Conservation (phyloP, 1,140 invertebrate genomes). For the Bombus difficillimus region DNA sequence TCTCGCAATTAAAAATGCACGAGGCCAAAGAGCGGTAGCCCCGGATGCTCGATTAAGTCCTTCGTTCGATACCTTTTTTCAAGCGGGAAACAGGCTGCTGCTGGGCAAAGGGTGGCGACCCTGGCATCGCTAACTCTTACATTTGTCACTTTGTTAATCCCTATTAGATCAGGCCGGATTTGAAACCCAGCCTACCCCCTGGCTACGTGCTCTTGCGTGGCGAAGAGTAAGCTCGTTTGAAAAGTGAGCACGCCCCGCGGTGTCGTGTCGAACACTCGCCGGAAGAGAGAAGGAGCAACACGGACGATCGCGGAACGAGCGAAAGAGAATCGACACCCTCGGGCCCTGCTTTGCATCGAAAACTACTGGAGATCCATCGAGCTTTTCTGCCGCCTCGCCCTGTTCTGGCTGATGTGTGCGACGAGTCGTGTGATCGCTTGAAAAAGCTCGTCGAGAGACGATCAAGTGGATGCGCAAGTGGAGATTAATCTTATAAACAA, state of each 20-base stretch:
- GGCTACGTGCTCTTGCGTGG: slow-evolving; percentile 69
- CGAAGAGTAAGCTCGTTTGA: slow-evolving; percentile 77
- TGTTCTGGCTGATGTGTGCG: slow-evolving; percentile 7
- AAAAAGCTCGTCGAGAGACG: slow-evolving; percentile 15
- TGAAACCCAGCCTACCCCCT: slow-evolving; percentile 59
- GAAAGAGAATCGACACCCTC: slow-evolving; percentile 50
- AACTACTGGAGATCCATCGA: slow-evolving; percentile 57
- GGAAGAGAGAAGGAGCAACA: slow-evolving; percentile 55
- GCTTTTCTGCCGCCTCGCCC: slow-evolving; percentile 30
- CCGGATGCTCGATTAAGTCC: slow-evolving; percentile 49
- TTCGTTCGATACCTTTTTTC: slow-evolving; percentile 41
- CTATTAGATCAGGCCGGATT: slow-evolving; percentile 76
- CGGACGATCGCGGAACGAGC: neutral
- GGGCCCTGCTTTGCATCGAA: slow-evolving; percentile 52
- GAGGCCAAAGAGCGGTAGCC: neutral
- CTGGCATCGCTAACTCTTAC: slow-evolving; percentile 72
- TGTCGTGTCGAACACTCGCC: slow-evolving; percentile 63
- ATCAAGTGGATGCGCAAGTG: neutral
- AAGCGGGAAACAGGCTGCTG: slow-evolving; percentile 12
- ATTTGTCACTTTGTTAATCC: slow-evolving; percentile 78
- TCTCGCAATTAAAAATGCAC: neutral
- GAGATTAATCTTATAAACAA: slow-evolving; percentile 7
- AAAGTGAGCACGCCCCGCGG: slow-evolving; percentile 72
- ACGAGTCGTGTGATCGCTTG: slow-evolving; percentile 37
- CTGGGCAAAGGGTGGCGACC: slow-evolving; percentile 35